Conservation (phyloP, 1,140 invertebrate species). For the Sminthurides bifidus region DNA sequence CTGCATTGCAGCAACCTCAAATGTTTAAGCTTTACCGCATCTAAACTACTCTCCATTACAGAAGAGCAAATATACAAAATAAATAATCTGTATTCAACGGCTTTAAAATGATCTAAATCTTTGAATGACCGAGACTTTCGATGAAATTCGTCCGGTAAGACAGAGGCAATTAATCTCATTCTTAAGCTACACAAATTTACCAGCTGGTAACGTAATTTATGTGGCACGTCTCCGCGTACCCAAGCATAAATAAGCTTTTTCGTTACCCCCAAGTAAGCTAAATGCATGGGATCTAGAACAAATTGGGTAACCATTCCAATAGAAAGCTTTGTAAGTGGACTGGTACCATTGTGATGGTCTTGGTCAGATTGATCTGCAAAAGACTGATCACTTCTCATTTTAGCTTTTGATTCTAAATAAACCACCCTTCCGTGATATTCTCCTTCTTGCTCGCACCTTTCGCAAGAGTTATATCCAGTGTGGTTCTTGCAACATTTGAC, state of each 20-base stretch:
- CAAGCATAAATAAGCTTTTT: conserved; percentile 7
- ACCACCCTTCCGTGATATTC: neutral
- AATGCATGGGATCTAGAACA: conserved; percentile 16
- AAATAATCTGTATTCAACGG: conserved; percentile 40
- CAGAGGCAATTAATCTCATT: no score
- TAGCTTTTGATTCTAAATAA: neutral
- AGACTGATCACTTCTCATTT: neutral
- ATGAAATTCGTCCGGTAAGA: conserved; percentile 37
- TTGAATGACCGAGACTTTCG: conserved; percentile 35
- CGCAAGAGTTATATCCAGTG: neutral
- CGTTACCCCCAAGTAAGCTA: conserved; percentile 10
- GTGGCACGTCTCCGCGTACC: neutral
- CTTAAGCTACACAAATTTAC: neutral
- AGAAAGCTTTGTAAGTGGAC: neutral
- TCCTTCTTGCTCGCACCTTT: neutral
- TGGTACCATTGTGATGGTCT: conserved; percentile 15
- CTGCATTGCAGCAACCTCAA: conserved; percentile 35
- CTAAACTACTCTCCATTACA: conserved; percentile 34
- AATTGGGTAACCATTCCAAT: conserved; percentile 7
- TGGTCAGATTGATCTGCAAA: neutral
- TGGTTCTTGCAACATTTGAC: neutral
- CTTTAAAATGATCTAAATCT: conserved; percentile 39
- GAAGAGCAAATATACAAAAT: conserved; percentile 39
- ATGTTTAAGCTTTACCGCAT: conserved; percentile 34
- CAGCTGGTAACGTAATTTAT: neutral